Evolutionary conservation across 1,140 invertebrate genomes (phyloP).

Genomic region (Macrobrachium rosenbergii): DNA sequence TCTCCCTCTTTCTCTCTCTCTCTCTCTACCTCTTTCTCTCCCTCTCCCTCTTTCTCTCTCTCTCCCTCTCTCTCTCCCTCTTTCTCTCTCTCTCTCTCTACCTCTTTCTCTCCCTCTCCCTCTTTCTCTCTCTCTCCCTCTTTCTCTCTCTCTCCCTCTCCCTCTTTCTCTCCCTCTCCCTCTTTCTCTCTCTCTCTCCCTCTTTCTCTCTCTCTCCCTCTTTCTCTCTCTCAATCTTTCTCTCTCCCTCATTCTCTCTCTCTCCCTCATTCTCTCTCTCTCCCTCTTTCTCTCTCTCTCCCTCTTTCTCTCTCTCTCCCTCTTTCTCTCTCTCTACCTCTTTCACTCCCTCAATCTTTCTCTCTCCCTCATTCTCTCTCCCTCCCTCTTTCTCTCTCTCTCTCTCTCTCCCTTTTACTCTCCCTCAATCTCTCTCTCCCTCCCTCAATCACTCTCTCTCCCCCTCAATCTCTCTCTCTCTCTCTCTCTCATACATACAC

Average conservation of each 20-base stretch:
- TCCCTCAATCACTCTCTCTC: slow-evolving; percentile 6
- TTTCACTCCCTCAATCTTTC: no score
- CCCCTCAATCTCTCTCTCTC: neutral
- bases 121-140: slow-evolving; percentile 17
- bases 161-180: slow-evolving; percentile 15
- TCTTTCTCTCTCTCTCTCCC: slow-evolving; percentile 12
- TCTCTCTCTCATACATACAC: neutral
- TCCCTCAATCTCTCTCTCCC: neutral
- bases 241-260: slow-evolving; percentile 1
- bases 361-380: slow-evolving; percentile 27
- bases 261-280: neutral
- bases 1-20: neutral
- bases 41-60: neutral
- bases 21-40: neutral
- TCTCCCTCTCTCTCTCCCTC: neutral
- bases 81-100: neutral
- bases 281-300: neutral
- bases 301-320: slow-evolving; percentile 23
- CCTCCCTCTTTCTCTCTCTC: slow-evolving; percentile 20
- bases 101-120: neutral
- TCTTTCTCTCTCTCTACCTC: slow-evolving; percentile 24
- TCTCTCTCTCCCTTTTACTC: neutral
- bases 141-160: slow-evolving; percentile 23
- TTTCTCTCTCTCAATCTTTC: neutral
- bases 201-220: neutral